These are phyloP conservation scores for Pycnonotus jocosus DNA, from an alignment of 2,113 vertebrate species.

Conservation along the genomic window DNA sequence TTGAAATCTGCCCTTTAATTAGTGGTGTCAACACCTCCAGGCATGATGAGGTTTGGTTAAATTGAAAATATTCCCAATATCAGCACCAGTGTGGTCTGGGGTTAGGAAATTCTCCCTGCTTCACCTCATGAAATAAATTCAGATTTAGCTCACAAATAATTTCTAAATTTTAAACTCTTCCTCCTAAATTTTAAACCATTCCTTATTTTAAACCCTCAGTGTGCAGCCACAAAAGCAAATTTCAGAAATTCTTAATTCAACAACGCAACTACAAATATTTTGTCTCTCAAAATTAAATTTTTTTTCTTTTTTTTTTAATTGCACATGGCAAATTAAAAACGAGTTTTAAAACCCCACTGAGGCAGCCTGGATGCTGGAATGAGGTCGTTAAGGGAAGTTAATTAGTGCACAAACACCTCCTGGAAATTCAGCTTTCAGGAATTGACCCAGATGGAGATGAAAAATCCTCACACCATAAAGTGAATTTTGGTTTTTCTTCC, in stretches of 20 bases:
- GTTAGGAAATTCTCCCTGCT: neutral
- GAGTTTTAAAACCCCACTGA: neutral
- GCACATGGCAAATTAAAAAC: accelerated
- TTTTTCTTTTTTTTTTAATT: neutral
- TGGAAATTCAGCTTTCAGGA: neutral
- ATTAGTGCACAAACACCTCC: neutral
- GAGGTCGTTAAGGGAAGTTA: neutral
- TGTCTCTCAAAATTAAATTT: neutral
- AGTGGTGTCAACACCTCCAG: neutral
- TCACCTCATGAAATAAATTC: neutral
- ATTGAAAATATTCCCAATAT: neutral
- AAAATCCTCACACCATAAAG: no score
- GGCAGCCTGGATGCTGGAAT: no score
- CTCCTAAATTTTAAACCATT: no score
- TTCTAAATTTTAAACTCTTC: no score
- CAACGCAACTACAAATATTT: accelerated
- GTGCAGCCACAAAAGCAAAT: accelerated
- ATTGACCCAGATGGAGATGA: neutral
- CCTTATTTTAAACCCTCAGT: neutral
- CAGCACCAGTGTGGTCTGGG: neutral
- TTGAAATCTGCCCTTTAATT: neutral
- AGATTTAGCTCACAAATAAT: neutral
- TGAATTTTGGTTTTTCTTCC: no score
- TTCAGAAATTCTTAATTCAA: neutral
- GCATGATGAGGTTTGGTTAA: accelerated